phyloP scores from a whole-genome alignment of 2,888 invertebrate species.

The Liodrosophila aerea region DNA sequence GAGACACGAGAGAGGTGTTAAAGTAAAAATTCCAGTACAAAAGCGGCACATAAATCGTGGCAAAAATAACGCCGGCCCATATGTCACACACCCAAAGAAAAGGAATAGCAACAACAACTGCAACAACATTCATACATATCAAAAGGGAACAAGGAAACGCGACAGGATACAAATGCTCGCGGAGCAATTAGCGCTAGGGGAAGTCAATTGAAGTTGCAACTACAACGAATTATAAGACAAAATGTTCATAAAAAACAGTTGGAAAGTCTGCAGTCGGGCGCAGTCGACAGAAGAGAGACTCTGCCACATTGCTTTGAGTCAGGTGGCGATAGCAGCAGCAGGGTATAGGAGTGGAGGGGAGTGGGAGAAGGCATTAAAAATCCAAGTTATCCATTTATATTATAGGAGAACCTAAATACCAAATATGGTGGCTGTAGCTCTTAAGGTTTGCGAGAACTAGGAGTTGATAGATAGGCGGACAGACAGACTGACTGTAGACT shows the following conservation, averaged over 20 bases:
- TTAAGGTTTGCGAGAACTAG: no score
- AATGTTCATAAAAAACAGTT: constrained; percentile 38
- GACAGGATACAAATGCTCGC: constrained; percentile 59
- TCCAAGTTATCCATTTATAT: no score
- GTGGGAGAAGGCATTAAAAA: no score
- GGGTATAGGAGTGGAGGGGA: neutral
- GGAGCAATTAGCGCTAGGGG: constrained; percentile 62
- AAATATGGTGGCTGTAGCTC: no score
- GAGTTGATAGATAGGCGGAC: no score
- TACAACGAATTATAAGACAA: constrained; percentile 39
- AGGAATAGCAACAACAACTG: constrained; percentile 11
- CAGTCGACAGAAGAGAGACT: no score
- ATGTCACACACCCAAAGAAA: constrained; percentile 49
- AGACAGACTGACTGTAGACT: no score
- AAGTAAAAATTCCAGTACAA: constrained; percentile 55
- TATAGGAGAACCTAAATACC: no score
- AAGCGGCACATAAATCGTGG: constrained; percentile 66
- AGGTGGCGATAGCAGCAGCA: no score
- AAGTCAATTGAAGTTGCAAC: constrained; percentile 70
- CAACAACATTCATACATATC: constrained; percentile 8
- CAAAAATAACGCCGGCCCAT: constrained; percentile 71
- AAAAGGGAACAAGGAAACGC: constrained; percentile 41
- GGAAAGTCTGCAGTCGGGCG: no score
- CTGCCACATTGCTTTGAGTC: no score
- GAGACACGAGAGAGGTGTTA: constrained; percentile 55